Evolutionary conservation across 2,113 vertebrate genomes (phyloP).

Genomic region (Nerophis lumbriciformis): DNA sequence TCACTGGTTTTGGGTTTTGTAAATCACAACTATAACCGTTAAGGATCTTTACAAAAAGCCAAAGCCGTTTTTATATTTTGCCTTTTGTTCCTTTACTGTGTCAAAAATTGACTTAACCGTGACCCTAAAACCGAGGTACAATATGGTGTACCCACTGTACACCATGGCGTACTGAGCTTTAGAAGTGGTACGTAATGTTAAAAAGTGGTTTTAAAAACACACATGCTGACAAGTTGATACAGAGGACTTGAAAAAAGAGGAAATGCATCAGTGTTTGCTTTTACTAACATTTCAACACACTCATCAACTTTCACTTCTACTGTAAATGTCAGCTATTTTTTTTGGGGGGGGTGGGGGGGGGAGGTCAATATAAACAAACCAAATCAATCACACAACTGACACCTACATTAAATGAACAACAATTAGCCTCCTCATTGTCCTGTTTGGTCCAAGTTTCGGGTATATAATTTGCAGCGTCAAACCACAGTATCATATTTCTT

Average conservation of each 20-base stretch:
- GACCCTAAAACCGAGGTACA: no score
- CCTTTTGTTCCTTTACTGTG: no score
- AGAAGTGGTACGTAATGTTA: not conserved
- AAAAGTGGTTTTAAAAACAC: slow-evolving; percentile 4
- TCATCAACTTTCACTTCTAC: slow-evolving; percentile 4
- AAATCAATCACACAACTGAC: slow-evolving; percentile 6
- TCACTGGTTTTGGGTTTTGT: no score
- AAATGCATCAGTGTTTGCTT: slow-evolving; percentile 5
- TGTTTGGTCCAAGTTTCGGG: slow-evolving; percentile 30
- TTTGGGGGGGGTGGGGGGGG: no score
- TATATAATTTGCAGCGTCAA: slow-evolving; percentile 20
- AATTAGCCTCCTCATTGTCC: slow-evolving; percentile 15
- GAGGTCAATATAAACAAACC: not conserved
- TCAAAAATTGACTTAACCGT: no score
- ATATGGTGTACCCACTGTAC: no score
- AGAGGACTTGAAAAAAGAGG: not conserved
- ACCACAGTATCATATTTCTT: slow-evolving; percentile 12
- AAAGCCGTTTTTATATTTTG: no score
- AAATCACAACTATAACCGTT: no score
- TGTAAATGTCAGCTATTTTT: not conserved
- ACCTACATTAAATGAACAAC: slow-evolving; percentile 2
- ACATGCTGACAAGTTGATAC: slow-evolving; percentile 6
- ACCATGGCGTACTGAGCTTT: no score
- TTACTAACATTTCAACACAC: slow-evolving; percentile 10
- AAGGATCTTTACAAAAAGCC: no score